Conservation (phyloP, 2,888 invertebrate genomes). For the Drosophila demipolita region DNA sequence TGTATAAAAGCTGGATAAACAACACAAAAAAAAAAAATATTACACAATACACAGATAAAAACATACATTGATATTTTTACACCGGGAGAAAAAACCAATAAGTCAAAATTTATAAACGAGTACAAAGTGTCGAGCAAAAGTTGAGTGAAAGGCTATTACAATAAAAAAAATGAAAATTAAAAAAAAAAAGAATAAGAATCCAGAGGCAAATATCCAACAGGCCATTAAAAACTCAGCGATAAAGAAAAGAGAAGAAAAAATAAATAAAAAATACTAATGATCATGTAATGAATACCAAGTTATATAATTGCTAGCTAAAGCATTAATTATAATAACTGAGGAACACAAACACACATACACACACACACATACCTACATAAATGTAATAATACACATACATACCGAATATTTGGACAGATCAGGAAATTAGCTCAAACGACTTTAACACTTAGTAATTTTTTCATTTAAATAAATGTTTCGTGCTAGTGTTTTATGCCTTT, state of each 20-base stretch:
- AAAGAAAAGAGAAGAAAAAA: constrained; percentile 15
- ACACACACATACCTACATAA: constrained; percentile 14
- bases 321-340: constrained; percentile 35
- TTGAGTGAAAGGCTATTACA: constrained; percentile 52
- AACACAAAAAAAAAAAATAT: constrained; percentile 19
- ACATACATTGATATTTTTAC: constrained; percentile 70
- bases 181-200: constrained; percentile 8
- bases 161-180: constrained; percentile 25
- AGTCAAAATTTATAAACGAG: constrained; percentile 58
- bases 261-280: constrained; percentile 3
- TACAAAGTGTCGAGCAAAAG: constrained; percentile 68
- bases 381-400: constrained; percentile 16
- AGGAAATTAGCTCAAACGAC: constrained; percentile 76
- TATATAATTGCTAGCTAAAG: constrained; percentile 34
- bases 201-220: not conserved
- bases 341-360: constrained; percentile 12
- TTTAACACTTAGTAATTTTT: constrained; percentile 32
- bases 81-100: constrained; percentile 48
- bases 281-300: constrained; percentile 21
- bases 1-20: constrained; percentile 29
- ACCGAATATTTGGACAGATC: constrained; percentile 56
- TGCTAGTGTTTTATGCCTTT: constrained; percentile 44
- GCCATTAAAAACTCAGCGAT: constrained; percentile 60
- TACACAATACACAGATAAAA: constrained; percentile 7
- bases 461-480: constrained; percentile 9